Conservation (phyloP, 2,888 invertebrate genomes). For the Megastigmus dorsalis region DNA sequence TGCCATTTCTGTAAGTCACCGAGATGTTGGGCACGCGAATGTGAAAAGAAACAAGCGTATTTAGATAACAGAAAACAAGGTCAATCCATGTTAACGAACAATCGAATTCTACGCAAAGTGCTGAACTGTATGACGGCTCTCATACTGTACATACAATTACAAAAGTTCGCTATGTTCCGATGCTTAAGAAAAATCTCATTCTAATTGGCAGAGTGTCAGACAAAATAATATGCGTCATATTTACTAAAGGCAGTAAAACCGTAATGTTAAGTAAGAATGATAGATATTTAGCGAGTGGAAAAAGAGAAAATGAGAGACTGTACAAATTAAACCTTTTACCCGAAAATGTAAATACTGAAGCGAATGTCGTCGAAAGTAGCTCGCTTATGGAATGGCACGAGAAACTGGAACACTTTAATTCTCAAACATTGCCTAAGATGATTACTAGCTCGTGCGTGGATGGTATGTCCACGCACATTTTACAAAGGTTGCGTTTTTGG, state of each 20-base stretch:
- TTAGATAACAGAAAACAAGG: constrained; percentile 38
- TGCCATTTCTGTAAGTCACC: constrained; percentile 45
- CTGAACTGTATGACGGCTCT: not conserved
- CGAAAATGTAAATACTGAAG: not conserved
- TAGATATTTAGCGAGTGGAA: constrained; percentile 26
- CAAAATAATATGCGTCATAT: constrained; percentile 38
- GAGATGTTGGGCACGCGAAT: constrained; percentile 47
- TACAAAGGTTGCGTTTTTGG: constrained; percentile 34
- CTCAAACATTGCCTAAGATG: constrained; percentile 41
- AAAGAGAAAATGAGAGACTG: constrained; percentile 33
- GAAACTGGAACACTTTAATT: constrained; percentile 47
- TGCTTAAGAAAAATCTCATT: constrained; percentile 37
- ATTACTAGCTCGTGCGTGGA: not conserved
- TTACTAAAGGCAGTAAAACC: constrained; percentile 32
- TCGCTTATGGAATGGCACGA: constrained; percentile 43
- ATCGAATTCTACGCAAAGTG: not conserved
- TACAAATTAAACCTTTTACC: constrained; percentile 40
- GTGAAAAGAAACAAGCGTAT: constrained; percentile 9
- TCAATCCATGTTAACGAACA: constrained; percentile 22
- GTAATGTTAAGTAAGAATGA: constrained; percentile 27
- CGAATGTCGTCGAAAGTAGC: not conserved
- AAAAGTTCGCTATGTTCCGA: constrained; percentile 46
- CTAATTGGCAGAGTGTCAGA: not conserved
- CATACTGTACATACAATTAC: constrained; percentile 10
- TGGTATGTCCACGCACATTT: constrained; percentile 17